Evolutionary conservation across 2,113 vertebrate species (phyloP).

Genomic region (Tupaia tana): DNA sequence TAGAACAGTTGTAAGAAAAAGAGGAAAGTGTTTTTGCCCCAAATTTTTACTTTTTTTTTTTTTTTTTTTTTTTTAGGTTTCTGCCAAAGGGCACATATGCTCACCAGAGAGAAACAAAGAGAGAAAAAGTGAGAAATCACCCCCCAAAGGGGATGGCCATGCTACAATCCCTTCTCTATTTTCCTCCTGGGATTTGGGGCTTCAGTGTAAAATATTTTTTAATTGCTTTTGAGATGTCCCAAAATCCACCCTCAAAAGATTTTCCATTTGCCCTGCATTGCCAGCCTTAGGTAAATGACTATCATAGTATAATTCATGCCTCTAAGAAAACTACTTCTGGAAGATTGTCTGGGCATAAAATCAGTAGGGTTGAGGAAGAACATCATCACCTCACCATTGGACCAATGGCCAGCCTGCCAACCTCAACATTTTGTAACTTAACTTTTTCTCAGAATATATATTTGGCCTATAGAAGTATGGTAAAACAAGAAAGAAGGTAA

Average conservation of each 20-base stretch:
- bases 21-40: not conserved
- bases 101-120: too few relatives aligned
- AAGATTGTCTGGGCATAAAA: not conserved
- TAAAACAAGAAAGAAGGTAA: not conserved
- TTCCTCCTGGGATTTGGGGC: too few relatives aligned
- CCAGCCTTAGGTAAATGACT: not conserved
- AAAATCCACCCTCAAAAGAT: not conserved
- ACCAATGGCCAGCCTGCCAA: not conserved
- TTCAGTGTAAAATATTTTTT: not conserved
- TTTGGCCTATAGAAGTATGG: not conserved
- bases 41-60: constrained; percentile 17
- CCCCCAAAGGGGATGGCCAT: too few relatives aligned
- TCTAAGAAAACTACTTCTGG: not conserved
- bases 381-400: not conserved
- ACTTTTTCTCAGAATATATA: not conserved
- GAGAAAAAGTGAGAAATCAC: too few relatives aligned
- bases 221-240: not conserved
- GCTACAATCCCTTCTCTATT: too few relatives aligned
- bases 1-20: not conserved
- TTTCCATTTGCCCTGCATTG: not conserved
- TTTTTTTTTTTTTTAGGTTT: not conserved
- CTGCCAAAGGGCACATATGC: too few relatives aligned
- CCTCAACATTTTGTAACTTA: not conserved
- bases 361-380: not conserved
- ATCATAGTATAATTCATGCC: not conserved